Evolutionary conservation across 2,888 invertebrate species (phyloP).

Genomic region (Orthosia cruda): DNA sequence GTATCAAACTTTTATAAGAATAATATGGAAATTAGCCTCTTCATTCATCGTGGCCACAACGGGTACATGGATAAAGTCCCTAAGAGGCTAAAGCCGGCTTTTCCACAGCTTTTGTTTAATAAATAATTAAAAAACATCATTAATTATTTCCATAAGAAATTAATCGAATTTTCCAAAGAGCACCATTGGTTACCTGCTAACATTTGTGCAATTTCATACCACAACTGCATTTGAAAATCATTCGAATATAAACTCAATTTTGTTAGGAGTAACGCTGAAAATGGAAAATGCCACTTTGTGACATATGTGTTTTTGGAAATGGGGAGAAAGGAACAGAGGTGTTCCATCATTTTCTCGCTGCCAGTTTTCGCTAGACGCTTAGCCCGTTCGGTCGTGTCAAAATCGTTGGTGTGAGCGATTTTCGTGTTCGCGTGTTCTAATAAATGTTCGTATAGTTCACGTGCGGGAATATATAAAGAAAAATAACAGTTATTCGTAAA

Average conservation of each 20-base stretch:
- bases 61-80: neutral
- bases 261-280: neutral
- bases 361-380: constrained; percentile 77
- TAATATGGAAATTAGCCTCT: neutral
- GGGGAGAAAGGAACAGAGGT: constrained; percentile 74
- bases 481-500: constrained; percentile 1
- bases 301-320: constrained; percentile 75
- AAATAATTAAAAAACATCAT: constrained; percentile 77
- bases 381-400: constrained; percentile 69
- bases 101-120: constrained; percentile 57
- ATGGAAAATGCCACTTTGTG: constrained; percentile 17
- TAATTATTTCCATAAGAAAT: constrained; percentile 75
- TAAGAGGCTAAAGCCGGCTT: constrained; percentile 5
- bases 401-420: constrained; percentile 35
- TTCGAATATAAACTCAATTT: constrained; percentile 25
- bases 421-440: constrained; percentile 58
- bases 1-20: neutral
- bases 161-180: constrained; percentile 72
- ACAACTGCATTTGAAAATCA: constrained; percentile 26
- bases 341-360: constrained; percentile 81
- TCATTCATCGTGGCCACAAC: neutral
- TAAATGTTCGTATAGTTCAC: constrained; percentile 53
- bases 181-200: constrained; percentile 79
- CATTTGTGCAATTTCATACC: constrained; percentile 71
- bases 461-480: constrained; percentile 46